Conservation (phyloP, 2,797 vertebrate species). For the Tamandua tetradactyla region DNA sequence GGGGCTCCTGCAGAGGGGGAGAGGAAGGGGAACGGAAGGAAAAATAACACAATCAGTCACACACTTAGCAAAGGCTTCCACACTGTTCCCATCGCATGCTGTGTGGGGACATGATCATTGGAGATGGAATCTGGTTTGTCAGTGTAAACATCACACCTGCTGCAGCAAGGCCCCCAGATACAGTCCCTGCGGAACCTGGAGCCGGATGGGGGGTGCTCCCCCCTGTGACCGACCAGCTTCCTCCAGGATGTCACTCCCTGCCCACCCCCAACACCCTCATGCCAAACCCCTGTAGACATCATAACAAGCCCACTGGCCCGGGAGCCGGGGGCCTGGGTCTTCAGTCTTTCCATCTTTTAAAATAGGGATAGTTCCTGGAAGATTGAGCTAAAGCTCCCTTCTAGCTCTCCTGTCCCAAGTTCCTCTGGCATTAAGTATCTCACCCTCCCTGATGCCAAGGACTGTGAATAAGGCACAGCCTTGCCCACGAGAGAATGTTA, state of each 20-base stretch:
- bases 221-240: not conserved
- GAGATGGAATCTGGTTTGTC: not conserved
- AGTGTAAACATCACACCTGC: not conserved
- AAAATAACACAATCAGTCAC: not conserved
- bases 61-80: not conserved
- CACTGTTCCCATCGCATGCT: not conserved
- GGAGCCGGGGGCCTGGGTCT: not conserved
- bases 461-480: not conserved
- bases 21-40: not conserved
- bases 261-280: no score
- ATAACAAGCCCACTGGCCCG: not conserved
- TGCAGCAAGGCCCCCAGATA: not conserved
- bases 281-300: not conserved
- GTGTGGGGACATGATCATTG: not conserved
- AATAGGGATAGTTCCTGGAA: not conserved
- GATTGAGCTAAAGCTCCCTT: not conserved
- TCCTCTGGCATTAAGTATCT: not conserved
- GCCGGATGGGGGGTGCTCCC: rapidly evolving
- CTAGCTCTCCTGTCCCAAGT: not conserved
- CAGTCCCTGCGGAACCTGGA: not conserved
- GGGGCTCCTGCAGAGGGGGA: not conserved
- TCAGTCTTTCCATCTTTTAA: not conserved
- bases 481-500: not conserved
- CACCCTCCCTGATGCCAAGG: not conserved
- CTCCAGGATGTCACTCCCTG: not conserved